phyloP scores from a whole-genome alignment of 1,140 invertebrate genomes.

The Ptiloglossa arizonensis region DNA sequence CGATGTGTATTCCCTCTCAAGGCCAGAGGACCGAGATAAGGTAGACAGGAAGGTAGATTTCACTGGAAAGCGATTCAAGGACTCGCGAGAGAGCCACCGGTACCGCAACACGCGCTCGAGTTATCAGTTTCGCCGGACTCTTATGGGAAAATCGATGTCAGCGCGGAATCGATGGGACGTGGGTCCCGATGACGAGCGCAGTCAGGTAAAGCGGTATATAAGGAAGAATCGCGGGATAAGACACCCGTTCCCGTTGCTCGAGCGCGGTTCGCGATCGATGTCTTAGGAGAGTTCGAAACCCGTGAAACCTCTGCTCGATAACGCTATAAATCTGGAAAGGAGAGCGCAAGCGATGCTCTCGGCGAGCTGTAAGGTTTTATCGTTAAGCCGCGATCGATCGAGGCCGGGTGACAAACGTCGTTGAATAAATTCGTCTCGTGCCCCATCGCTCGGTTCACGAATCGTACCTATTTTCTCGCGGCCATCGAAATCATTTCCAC shows the following conservation, averaged over 20 bases:
- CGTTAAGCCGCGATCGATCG: slow-evolving; percentile 62
- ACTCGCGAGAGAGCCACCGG: too few species aligned
- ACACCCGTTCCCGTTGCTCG: slow-evolving; percentile 14
- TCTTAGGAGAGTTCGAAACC: slow-evolving; percentile 52
- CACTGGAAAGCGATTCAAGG: slow-evolving; percentile 35
- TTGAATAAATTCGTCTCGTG: slow-evolving; percentile 65
- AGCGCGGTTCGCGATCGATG: slow-evolving; percentile 12
- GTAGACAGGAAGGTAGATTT: slow-evolving; percentile 8
- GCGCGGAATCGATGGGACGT: slow-evolving; percentile 28
- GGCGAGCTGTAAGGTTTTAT: slow-evolving; percentile 37
- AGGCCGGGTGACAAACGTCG: slow-evolving; percentile 62
- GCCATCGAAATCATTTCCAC: too few species aligned
- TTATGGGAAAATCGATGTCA: slow-evolving; percentile 55
- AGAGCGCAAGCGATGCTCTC: slow-evolving; percentile 44
- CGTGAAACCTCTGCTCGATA: slow-evolving; percentile 65
- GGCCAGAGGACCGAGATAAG: slow-evolving; percentile 26
- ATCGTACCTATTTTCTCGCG: too few species aligned
- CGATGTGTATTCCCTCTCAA: slow-evolving; percentile 1
- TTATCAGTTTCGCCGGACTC: slow-evolving; percentile 36
- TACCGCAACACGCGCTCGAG: too few species aligned
- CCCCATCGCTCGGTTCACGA: too few species aligned
- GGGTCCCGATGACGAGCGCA: slow-evolving; percentile 36
- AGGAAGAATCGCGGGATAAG: slow-evolving; percentile 59
- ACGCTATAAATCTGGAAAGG: slow-evolving; percentile 62
- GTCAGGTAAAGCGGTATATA: slow-evolving; percentile 53